Percentiles rank a stretch among this genome's conserved stretches.
These are phyloP conservation scores for Zonitis immaculata DNA, from an alignment of 2,888 invertebrate genomes.

Conservation along the genomic window DNA sequence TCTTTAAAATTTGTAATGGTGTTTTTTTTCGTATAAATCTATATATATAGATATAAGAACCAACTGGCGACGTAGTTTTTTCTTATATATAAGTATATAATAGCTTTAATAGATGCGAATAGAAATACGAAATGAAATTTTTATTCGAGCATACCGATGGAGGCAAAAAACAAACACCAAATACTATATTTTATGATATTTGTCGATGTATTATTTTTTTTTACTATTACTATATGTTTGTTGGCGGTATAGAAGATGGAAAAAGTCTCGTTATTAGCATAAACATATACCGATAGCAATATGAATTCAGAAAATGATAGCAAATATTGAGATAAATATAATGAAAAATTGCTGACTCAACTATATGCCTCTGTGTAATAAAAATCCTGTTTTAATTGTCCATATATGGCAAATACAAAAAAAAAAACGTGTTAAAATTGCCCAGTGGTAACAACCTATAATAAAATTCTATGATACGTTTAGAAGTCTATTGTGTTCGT, in stretches of 20 bases:
- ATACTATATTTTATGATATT: slow-evolving; percentile 9
- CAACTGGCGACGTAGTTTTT: too few relatives aligned
- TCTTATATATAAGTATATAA: too few relatives aligned
- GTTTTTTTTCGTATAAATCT: too few relatives aligned
- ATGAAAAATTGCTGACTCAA: too few relatives aligned
- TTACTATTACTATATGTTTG: slow-evolving; percentile 14
- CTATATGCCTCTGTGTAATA: too few relatives aligned
- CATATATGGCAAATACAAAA: slow-evolving; percentile 32
- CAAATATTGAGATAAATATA: neutral
- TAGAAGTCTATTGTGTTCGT: slow-evolving; percentile 28
- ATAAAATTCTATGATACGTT: too few relatives aligned
- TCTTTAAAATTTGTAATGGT: too few relatives aligned
- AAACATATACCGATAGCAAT: slow-evolving; percentile 19
- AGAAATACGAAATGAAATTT: slow-evolving; percentile 11
- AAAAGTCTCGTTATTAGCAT: slow-evolving; percentile 21
- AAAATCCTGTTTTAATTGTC: too few relatives aligned
- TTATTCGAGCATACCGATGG: slow-evolving; percentile 11
- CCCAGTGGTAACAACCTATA: too few relatives aligned
- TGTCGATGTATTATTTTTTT: slow-evolving; percentile 2
- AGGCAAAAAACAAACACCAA: slow-evolving; percentile 12
- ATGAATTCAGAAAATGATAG: slow-evolving; percentile 16
- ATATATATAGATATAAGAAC: too few relatives aligned
- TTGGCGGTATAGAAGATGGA: slow-evolving; percentile 3
- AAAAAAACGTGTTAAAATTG: too few relatives aligned
- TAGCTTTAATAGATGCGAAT: neutral